phyloP scores from a whole-genome alignment of 2,888 invertebrate genomes.

The Cephus nigrinus region DNA sequence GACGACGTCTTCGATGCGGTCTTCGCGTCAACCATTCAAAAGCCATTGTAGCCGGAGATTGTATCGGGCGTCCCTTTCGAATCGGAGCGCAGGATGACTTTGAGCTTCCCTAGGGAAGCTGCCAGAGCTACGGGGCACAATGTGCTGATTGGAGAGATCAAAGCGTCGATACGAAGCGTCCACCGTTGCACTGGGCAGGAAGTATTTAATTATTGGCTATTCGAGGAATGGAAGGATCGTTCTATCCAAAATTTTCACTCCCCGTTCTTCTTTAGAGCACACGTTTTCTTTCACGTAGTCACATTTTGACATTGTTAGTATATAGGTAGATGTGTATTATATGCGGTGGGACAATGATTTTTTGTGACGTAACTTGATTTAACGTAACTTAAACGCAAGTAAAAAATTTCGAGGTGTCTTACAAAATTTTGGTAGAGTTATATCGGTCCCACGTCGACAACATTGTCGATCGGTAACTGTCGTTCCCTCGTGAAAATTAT shows the following conservation, averaged over 20 bases:
- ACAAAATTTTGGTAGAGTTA: background rate
- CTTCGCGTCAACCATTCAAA: constrained; percentile 41
- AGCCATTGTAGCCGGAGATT: constrained; percentile 20
- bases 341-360: too few species aligned
- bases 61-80: constrained; percentile 17
- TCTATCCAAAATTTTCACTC: background rate
- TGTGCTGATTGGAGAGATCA: constrained; percentile 49
- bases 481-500: background rate
- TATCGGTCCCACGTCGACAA: background rate
- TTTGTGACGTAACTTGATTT: background rate
- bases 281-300: background rate
- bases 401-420: background rate
- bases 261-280: background rate
- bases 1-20: background rate
- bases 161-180: constrained; percentile 25
- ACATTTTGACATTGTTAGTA: background rate
- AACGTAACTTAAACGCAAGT: background rate
- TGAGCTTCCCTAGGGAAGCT: constrained; percentile 9
- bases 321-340: too few species aligned
- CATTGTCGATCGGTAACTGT: background rate
- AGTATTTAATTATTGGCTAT: constrained; percentile 44
- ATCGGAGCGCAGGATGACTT: constrained; percentile 18
- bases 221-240: constrained; percentile 10
- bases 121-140: constrained; percentile 26
- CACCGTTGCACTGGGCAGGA: constrained; percentile 1